Evolutionary conservation across 2,888 invertebrate genomes (phyloP).

Genomic region (Ormyrus nitidulus): DNA sequence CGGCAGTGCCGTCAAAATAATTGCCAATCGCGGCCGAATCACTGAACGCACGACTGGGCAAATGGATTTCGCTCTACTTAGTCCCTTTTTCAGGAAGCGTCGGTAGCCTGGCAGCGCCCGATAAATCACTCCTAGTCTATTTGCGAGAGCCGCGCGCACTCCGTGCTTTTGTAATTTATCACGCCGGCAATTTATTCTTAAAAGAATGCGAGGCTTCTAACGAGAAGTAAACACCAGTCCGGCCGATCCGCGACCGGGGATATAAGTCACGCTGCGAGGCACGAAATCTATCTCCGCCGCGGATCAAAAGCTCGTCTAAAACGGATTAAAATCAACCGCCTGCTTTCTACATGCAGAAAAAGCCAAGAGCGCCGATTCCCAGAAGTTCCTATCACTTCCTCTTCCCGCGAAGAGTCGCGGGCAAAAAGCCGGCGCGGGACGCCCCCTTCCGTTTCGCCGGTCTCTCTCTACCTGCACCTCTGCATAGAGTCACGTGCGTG

Average conservation of each 20-base stretch:
- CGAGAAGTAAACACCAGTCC: neutral
- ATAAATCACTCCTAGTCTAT: slow-evolving; percentile 32
- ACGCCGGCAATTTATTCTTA: neutral
- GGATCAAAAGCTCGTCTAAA: too few species aligned
- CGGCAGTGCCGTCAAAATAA: slow-evolving; percentile 29
- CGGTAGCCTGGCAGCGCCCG: slow-evolving; percentile 5
- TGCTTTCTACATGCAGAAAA: too few species aligned
- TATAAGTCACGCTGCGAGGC: neutral
- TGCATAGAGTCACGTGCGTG: slow-evolving; percentile 51
- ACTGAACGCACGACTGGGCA: slow-evolving; percentile 19
- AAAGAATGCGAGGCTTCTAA: neutral
- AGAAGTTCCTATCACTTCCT: too few species aligned
- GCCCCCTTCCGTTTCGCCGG: neutral
- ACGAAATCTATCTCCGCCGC: too few species aligned
- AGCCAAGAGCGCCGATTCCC: too few species aligned
- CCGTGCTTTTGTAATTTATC: slow-evolving; percentile 19
- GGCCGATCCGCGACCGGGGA: neutral
- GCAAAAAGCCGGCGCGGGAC: neutral
- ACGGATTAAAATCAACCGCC: too few species aligned
- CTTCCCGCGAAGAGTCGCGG: too few species aligned
- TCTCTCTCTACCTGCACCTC: neutral
- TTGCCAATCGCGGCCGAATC: slow-evolving; percentile 12
- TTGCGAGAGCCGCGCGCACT: neutral
- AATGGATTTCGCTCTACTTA: slow-evolving; percentile 8
- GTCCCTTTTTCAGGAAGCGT: slow-evolving; percentile 33